Evolutionary conservation across 2,888 invertebrate species (phyloP).

Genomic region (Panzeria rudis): DNA sequence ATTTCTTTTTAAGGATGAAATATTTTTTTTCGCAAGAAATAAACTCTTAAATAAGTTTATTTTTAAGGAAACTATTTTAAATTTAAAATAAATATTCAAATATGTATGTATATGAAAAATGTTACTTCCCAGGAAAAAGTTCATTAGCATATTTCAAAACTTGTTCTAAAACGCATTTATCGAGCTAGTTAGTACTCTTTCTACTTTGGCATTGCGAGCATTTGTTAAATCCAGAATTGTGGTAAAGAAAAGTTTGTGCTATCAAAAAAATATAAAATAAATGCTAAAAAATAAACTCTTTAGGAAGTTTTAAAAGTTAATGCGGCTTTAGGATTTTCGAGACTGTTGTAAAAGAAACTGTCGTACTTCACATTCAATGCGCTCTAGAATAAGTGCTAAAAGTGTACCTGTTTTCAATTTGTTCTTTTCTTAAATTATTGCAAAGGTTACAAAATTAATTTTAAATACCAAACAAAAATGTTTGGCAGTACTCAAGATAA

Average conservation of each 20-base stretch:
- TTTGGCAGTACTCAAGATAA: slow-evolving; percentile 80
- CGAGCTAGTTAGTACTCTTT: neutral
- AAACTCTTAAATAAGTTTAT: neutral
- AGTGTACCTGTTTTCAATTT: neutral
- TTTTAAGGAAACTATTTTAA: slow-evolving; percentile 9
- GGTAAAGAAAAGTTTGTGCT: neutral
- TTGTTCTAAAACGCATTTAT: neutral
- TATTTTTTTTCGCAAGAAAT: neutral
- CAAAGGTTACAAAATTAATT: slow-evolving; percentile 72
- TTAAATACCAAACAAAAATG: slow-evolving; percentile 74
- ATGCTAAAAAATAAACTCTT: neutral
- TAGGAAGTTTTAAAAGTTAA: neutral
- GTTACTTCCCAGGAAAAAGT: neutral
- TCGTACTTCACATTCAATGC: neutral
- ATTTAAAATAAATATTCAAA: slow-evolving; percentile 13
- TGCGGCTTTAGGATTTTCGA: neutral
- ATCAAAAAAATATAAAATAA: no score
- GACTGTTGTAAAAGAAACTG: neutral
- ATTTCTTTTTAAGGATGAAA: slow-evolving; percentile 35
- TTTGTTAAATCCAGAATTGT: neutral
- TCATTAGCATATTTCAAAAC: neutral
- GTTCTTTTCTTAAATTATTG: slow-evolving; percentile 14
- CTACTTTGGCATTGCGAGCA: slow-evolving; percentile 15
- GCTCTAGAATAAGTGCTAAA: neutral
- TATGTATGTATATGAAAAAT: neutral